Base-by-base conservation (phyloP, 2,113 vertebrate species). In the Murina feae region DNA sequence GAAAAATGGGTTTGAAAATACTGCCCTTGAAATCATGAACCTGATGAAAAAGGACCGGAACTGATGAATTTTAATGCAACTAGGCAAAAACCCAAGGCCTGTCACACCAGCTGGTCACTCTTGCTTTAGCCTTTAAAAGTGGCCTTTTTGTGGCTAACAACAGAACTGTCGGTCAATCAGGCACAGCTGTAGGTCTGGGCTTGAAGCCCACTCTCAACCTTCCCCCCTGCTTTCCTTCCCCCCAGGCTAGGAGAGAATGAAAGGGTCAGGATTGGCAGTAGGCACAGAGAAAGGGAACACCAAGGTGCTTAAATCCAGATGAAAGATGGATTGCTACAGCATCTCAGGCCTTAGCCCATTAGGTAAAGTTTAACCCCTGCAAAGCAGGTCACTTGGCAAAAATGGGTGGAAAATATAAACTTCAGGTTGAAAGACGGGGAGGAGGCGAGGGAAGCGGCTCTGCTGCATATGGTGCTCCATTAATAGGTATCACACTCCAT, bases 401-500 rank as follows among this genome's bases (percentile, higher is more conserved):
- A 97, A 68, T 81, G 82, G 60, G 65, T 71, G 84, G 84, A 96
- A 97, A 98, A 96, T 55, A 84, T 94, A 96, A 97, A 92, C 74
- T 66, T 96, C 89, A 84, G 91, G 95, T 97, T 95, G 96, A 94
- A 96, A 97, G 90, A 95, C 37, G 1, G 53, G 84, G 89, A 92
- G 68, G 84, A 85, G 94, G 95, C 47, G 3, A 92, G 60, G 80
- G 69, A 63, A 83, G 96, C 93, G 20, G 94, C 82, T 39, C 78
- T 35, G 90, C 95, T 98, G 93, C 97, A 98, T 98, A 97, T 98
- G 98, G 98, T 85, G 92, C 91, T 95, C 90, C 95, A 96, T 97
- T 98, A 98, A 96, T 98, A 96, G 97, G 97, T 97, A 97, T 98
- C 97, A 97, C 98, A 98, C 98, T 91, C 97, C 94, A 75, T 98